Evolutionary conservation across 37 sponge, comb jelly and placozoan species (phyloP).

Genomic region (Beroe ovata): DNA sequence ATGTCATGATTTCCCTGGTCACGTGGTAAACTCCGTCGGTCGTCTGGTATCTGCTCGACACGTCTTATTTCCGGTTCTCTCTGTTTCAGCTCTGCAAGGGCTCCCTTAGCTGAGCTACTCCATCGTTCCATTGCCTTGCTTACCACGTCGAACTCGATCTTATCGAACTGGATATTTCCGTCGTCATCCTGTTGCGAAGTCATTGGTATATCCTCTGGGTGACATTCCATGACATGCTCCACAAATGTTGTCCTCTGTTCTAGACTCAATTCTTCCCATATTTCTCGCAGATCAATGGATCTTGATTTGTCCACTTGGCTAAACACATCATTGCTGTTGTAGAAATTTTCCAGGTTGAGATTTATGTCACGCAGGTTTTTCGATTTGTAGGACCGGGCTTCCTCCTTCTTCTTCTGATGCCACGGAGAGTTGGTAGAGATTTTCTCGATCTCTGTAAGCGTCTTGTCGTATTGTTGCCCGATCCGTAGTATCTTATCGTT

Average conservation of each 20-base stretch:
- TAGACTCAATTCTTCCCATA: background rate
- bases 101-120: background rate
- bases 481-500: conserved; percentile 29
- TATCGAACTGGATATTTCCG: background rate
- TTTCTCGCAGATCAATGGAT: background rate
- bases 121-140: background rate
- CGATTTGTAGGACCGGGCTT: conserved; percentile 7
- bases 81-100: background rate
- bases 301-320: background rate
- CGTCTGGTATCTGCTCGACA: conserved; percentile 19
- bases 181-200: background rate
- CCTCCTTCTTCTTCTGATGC: background rate
- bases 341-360: background rate
- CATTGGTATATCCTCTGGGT: background rate
- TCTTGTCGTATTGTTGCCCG: conserved; percentile 26
- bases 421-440: background rate
- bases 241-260: conserved; percentile 1
- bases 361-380: background rate
- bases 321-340: background rate
- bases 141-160: background rate
- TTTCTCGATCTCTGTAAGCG: background rate
- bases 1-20: background rate
- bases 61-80: background rate
- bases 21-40: background rate
- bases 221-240: background rate